A percentile compares a stretch with the other conserved stretches of the same genome.
Evolutionary conservation across 1,140 invertebrate genomes (phyloP).

Genomic region (Zaprionus ornatus): DNA sequence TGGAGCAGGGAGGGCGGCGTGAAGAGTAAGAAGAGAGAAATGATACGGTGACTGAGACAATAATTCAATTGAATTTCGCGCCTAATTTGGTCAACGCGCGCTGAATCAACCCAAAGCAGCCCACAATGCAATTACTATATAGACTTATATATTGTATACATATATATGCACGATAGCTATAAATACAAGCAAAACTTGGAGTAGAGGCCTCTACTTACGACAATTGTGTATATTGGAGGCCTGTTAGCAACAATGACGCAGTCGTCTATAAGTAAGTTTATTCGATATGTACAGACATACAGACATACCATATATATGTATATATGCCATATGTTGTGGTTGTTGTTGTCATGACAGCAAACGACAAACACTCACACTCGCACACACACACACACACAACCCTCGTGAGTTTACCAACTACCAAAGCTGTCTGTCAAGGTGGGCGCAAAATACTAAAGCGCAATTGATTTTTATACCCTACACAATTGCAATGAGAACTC

Average conservation of each 20-base stretch:
- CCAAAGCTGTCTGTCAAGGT: slow-evolving; percentile 41
- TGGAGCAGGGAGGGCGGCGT: not conserved
- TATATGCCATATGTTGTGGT: slow-evolving; percentile 57
- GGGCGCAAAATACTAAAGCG: slow-evolving; percentile 42
- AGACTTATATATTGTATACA: slow-evolving; percentile 28
- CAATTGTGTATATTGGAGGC: slow-evolving; percentile 21
- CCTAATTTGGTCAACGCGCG: slow-evolving; percentile 66
- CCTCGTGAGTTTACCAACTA: slow-evolving; percentile 38
- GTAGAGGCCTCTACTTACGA: not conserved
- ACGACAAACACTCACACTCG: slow-evolving; percentile 38
- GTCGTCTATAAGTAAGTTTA: slow-evolving; percentile 25
- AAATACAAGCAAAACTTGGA: not conserved
- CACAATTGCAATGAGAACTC: too few species aligned
- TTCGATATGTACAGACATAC: slow-evolving; percentile 12
- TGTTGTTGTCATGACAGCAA: slow-evolving; percentile 66
- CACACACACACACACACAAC: slow-evolving; percentile 30
- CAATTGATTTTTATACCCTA: slow-evolving; percentile 63
- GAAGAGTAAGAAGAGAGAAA: not conserved
- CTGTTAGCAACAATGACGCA: slow-evolving; percentile 50
- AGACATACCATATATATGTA: not conserved
- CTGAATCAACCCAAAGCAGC: slow-evolving; percentile 57
- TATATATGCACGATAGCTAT: not conserved
- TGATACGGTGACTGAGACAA: slow-evolving; percentile 13
- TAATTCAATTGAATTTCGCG: slow-evolving; percentile 76
- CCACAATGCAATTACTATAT: slow-evolving; percentile 58